Conservation (phyloP, 2,888 invertebrate species). For the Clistopyga incitator region DNA sequence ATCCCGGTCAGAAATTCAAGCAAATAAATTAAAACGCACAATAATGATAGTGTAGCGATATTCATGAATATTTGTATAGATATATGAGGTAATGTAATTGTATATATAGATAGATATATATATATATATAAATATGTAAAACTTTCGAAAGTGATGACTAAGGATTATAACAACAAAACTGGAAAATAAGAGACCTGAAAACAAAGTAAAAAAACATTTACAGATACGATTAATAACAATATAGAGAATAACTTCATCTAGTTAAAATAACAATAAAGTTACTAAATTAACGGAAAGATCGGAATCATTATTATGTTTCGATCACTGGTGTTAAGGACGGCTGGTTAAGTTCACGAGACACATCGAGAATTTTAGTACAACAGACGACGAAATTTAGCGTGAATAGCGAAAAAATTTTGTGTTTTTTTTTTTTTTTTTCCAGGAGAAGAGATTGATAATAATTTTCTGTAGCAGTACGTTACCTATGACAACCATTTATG, state of each 20-base stretch:
- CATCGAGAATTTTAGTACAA: conserved; percentile 31
- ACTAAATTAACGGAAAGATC: conserved; percentile 51
- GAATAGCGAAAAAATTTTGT: conserved; percentile 9
- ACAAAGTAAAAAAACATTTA: conserved; percentile 72
- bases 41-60: conserved; percentile 72
- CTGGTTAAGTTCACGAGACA: conserved; percentile 55
- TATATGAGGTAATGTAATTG: conserved; percentile 72
- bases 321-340: conserved; percentile 70
- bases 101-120: conserved; percentile 78
- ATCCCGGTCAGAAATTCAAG: conserved; percentile 71
- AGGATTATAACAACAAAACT: conserved; percentile 71
- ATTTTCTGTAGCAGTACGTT: conserved; percentile 42
- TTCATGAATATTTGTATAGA: conserved; percentile 55
- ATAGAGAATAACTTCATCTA: conserved; percentile 50
- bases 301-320: conserved; percentile 69
- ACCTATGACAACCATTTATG: conserved; percentile 43
- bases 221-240: conserved; percentile 61
- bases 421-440: conserved; percentile 22
- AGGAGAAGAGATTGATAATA: conserved; percentile 11
- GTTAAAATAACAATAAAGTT: conserved; percentile 58
- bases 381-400: conserved; percentile 19
- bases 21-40: conserved; percentile 81
- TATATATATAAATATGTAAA: conserved; percentile 53
- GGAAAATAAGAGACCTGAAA: conserved; percentile 78
- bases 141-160: conserved; percentile 79